These are phyloP conservation scores for Pipistrellus pipistrellus DNA, from an alignment of 2,797 vertebrate species.

Conservation along the genomic window DNA sequence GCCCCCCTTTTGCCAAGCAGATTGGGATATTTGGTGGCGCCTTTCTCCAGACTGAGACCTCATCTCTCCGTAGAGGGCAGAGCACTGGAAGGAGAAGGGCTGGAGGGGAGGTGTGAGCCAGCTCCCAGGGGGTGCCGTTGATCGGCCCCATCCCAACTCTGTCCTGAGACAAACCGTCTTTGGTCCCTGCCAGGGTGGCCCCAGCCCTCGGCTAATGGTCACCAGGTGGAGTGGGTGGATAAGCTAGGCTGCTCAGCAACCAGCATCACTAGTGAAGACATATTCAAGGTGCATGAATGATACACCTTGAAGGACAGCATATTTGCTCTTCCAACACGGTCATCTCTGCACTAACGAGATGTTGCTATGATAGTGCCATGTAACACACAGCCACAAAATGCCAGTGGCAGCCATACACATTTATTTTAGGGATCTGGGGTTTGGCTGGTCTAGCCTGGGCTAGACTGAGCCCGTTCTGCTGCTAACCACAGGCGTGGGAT, in stretches of 20 bases:
- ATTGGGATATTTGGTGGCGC: neutral
- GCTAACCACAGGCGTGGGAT: neutral
- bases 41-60: neutral
- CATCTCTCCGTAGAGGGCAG: neutral
- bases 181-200: neutral
- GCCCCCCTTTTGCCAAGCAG: constrained; percentile 63
- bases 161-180: neutral
- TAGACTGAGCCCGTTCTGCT: neutral
- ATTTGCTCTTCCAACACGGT: neutral
- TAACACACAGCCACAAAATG: neutral
- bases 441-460: neutral
- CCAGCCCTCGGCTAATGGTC: no score
- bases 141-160: neutral
- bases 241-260: neutral
- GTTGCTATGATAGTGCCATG: neutral
- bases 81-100: neutral
- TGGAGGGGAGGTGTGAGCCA: neutral
- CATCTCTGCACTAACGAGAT: neutral
- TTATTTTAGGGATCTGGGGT: neutral
- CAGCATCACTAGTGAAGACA: neutral
- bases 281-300: neutral
- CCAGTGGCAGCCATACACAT: neutral
- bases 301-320: neutral
- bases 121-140: neutral
- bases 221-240: neutral